Conservation (phyloP, 2,113 vertebrate species). For the Pygathrix nemaeus region DNA sequence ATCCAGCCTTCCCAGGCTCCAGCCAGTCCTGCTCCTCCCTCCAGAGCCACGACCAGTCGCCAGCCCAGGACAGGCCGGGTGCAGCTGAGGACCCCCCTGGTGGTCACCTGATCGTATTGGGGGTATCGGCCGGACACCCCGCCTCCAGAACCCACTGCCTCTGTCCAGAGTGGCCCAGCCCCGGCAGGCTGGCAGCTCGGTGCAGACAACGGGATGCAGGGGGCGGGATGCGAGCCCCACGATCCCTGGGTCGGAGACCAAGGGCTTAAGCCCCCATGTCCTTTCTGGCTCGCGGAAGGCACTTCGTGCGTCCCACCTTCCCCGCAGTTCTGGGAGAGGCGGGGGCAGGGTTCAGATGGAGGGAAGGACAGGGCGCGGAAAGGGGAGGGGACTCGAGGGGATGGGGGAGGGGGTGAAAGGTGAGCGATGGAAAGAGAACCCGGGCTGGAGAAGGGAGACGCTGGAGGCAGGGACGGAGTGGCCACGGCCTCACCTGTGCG, state of each 20-base stretch:
- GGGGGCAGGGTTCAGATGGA: background rate
- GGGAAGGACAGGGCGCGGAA: background rate
- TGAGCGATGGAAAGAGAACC: background rate
- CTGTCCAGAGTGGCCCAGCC: background rate
- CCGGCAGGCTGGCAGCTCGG: background rate
- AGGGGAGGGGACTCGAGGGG: background rate
- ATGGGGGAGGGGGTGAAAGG: background rate
- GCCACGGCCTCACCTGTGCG: conserved; percentile 73
- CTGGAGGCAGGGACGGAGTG: background rate
- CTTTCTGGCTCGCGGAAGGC: background rate
- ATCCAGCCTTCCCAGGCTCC: background rate
- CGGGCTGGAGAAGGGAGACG: background rate
- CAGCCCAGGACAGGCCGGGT: background rate
- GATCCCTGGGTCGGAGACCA: background rate
- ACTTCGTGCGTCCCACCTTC: background rate
- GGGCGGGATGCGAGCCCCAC: background rate
- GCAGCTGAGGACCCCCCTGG: background rate
- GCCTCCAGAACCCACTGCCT: background rate
- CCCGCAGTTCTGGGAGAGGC: background rate
- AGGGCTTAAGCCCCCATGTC: background rate
- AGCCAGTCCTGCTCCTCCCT: background rate
- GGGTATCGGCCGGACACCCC: background rate
- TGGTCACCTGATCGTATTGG: background rate
- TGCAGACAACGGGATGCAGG: background rate
- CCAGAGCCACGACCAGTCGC: too few relatives aligned